Percentiles rank a stretch among this genome's conserved stretches.
Evolutionary conservation across 2,888 invertebrate species (phyloP).

Genomic region (Phyllotreta cruciferae): DNA sequence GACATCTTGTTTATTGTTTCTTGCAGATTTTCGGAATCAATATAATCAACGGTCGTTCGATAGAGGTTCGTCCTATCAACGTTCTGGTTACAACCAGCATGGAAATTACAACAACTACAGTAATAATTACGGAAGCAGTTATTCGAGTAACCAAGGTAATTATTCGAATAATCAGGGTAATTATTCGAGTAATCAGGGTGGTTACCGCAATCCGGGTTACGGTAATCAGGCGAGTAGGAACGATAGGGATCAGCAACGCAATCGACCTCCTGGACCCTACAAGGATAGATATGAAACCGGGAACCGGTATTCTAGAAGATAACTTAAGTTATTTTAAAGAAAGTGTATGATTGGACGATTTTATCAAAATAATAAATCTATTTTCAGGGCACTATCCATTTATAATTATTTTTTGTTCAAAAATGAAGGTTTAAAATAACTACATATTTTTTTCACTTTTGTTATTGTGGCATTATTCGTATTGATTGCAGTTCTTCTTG

Average conservation of each 20-base stretch:
- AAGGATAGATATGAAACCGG: constrained; percentile 50
- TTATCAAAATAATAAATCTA: too few species aligned
- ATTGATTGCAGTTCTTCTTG: too few species aligned
- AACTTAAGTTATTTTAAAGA: constrained; percentile 21
- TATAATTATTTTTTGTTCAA: too few species aligned
- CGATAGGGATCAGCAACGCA: constrained; percentile 32
- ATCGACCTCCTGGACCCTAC: constrained; percentile 52
- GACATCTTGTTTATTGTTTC: constrained; percentile 3
- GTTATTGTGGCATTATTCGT: too few species aligned
- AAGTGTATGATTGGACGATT: too few species aligned
- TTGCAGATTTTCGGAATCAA: constrained; percentile 32
- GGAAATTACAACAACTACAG: constrained; percentile 26
- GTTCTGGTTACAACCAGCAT: constrained; percentile 27
- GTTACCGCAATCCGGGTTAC: constrained; percentile 38
- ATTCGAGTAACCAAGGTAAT: constrained; percentile 12
- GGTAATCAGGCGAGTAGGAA: constrained; percentile 32
- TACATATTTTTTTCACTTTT: too few species aligned
- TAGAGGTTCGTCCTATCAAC: constrained; percentile 26
- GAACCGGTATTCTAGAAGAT: constrained; percentile 46
- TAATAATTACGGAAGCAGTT: constrained; percentile 8
- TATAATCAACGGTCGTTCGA: constrained; percentile 36
- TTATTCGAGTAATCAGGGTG: constrained; percentile 27
- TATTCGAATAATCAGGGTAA: constrained; percentile 33
- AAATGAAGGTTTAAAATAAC: too few species aligned
- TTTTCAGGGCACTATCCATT: too few species aligned